Evolutionary conservation across 2,888 invertebrate species (phyloP).

Genomic region (Brachypalpus laphriformis): DNA sequence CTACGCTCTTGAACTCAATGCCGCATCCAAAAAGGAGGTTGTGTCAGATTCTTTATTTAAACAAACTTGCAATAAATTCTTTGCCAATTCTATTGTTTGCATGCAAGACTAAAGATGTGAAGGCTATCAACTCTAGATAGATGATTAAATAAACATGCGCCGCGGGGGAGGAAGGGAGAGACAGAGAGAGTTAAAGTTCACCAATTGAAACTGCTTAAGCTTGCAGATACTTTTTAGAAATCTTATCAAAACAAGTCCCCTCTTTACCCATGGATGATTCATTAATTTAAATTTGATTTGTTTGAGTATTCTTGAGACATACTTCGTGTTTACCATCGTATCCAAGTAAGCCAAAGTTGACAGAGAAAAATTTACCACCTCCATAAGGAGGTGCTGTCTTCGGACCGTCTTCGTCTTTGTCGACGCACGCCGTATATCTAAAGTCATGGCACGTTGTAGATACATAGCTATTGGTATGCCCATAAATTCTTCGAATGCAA

Average conservation of each 20-base stretch:
- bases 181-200: conserved; percentile 31
- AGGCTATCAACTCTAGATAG: conserved; percentile 39
- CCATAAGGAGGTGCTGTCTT: conserved; percentile 5
- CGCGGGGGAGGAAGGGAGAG: neutral
- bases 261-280: conserved; percentile 27
- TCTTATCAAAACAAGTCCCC: neutral
- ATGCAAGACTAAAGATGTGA: conserved; percentile 63
- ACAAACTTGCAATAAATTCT: conserved; percentile 65
- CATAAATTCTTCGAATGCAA: conserved; percentile 42
- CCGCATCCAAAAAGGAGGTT: conserved; percentile 31
- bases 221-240: neutral
- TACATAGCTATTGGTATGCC: neutral
- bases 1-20: conserved; percentile 64
- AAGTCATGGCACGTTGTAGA: conserved; percentile 43
- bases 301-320: conserved; percentile 36
- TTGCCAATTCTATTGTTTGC: conserved; percentile 70
- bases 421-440: neutral
- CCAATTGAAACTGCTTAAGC: conserved; percentile 4
- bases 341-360: conserved; percentile 27
- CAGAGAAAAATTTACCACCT: neutral
- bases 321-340: conserved; percentile 13
- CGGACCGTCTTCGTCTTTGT: neutral
- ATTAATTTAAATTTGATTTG: conserved; percentile 45
- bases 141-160: conserved; percentile 49
- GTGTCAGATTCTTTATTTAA: conserved; percentile 54